These are phyloP conservation scores for Amiota communis DNA, from an alignment of 2,888 invertebrate genomes.

Conservation along the genomic window DNA sequence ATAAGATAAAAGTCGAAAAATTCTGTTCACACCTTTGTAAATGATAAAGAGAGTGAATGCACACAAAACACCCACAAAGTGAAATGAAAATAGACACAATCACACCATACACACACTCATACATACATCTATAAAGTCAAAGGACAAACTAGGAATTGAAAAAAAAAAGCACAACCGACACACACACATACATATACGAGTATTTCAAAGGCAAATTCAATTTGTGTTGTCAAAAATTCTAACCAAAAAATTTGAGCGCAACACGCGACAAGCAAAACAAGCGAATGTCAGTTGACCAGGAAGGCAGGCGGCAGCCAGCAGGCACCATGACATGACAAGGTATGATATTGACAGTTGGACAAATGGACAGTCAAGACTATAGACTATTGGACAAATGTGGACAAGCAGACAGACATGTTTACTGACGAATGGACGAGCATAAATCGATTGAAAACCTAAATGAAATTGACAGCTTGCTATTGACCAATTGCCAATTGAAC, in stretches of 20 bases:
- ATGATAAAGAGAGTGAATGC: slow-evolving; percentile 24
- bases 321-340: slow-evolving; percentile 45
- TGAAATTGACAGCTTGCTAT: slow-evolving; percentile 65
- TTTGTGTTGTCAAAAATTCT: slow-evolving; percentile 67
- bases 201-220: slow-evolving; percentile 56
- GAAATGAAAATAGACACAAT: no score
- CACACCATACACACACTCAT: slow-evolving; percentile 17
- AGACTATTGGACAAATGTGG: slow-evolving; percentile 27
- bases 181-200: slow-evolving; percentile 1
- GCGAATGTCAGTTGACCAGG: neutral
- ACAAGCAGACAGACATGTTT: slow-evolving; percentile 19
- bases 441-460: slow-evolving; percentile 67
- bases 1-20: slow-evolving; percentile 54
- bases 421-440: slow-evolving; percentile 30
- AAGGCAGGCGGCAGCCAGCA: neutral
- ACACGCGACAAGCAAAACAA: neutral
- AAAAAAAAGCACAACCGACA: slow-evolving; percentile 42
- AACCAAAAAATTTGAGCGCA: slow-evolving; percentile 51
- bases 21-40: slow-evolving; percentile 56
- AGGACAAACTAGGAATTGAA: slow-evolving; percentile 1
- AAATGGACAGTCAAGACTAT: no score
- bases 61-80: no score
- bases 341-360: slow-evolving; percentile 23
- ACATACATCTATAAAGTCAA: neutral
- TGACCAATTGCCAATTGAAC: slow-evolving; percentile 43